A percentile compares a stretch with the other conserved stretches of the same genome.
Evolutionary conservation across 2,797 vertebrate genomes (phyloP).

Genomic region (Myoxocephalus aenaeus): DNA sequence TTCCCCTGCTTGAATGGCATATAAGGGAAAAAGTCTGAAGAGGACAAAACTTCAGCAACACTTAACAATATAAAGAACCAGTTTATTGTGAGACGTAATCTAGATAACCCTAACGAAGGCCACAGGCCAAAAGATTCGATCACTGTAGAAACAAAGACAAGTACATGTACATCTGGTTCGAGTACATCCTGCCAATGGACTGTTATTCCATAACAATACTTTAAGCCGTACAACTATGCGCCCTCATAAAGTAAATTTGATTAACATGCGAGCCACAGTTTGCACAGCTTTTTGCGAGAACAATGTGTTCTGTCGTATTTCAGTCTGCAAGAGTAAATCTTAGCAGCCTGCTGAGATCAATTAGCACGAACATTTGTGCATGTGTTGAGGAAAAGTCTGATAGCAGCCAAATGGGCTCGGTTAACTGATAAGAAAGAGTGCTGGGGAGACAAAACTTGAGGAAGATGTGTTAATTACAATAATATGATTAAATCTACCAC

Average conservation of each 20-base stretch:
- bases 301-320: constrained; percentile 64
- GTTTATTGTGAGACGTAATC: background rate
- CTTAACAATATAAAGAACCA: background rate
- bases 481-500: constrained; percentile 37
- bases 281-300: constrained; percentile 40
- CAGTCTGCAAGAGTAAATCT: constrained; percentile 56
- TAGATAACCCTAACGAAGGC: constrained; percentile 7
- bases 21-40: background rate
- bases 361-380: constrained; percentile 66
- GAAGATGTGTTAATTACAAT: constrained; percentile 60
- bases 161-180: constrained; percentile 40
- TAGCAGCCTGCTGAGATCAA: constrained; percentile 62
- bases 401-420: constrained; percentile 64
- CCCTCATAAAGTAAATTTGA: constrained; percentile 25
- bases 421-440: constrained; percentile 58
- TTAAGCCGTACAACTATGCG: background rate
- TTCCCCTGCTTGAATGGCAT: background rate
- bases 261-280: constrained; percentile 27
- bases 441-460: constrained; percentile 43
- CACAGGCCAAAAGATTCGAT: background rate
- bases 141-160: constrained; percentile 3
- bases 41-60: background rate
- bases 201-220: constrained; percentile 19
- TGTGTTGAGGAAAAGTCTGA: constrained; percentile 66
- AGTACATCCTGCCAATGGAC: constrained; percentile 2